Evolutionary conservation across 1,140 invertebrate genomes (phyloP).

Genomic region (Bombus huntii): DNA sequence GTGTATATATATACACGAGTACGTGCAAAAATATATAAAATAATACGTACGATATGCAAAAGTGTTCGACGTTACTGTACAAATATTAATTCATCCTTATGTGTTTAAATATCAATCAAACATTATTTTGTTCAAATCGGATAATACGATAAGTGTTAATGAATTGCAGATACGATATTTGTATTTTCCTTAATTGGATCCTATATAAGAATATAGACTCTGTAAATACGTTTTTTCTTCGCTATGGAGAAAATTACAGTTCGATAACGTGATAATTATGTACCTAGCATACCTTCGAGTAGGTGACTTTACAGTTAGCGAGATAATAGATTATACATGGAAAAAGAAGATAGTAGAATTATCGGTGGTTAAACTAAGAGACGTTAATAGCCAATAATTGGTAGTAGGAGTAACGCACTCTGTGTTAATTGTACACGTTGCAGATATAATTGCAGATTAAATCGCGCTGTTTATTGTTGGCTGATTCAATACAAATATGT

Average conservation of each 20-base stretch:
- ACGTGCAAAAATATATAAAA: too few relatives aligned
- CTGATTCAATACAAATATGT: too few relatives aligned
- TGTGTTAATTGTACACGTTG: not conserved
- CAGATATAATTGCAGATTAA: not conserved
- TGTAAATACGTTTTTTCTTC: too few relatives aligned
- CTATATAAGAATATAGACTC: too few relatives aligned
- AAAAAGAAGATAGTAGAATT: not conserved
- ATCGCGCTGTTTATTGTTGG: not conserved
- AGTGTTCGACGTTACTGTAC: too few relatives aligned
- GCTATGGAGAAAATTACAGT: not conserved
- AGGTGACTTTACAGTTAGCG: not conserved
- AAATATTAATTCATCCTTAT: too few relatives aligned
- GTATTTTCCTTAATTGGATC: too few relatives aligned
- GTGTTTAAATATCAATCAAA: not conserved
- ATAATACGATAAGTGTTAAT: not conserved
- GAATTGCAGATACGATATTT: not conserved
- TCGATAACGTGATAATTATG: not conserved
- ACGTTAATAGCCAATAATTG: slow-evolving; percentile 1
- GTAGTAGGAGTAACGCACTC: not conserved
- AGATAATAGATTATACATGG: not conserved
- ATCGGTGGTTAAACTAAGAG: not conserved
- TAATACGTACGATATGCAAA: too few relatives aligned
- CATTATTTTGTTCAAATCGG: not conserved
- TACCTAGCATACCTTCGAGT: not conserved
- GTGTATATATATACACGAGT: not conserved